Percentiles rank a stretch among this genome's conserved stretches.
These are phyloP conservation scores for chimpanzee (Pan troglodytes) DNA, from an alignment of 2,113 vertebrate species.

Conservation along the genomic window NHGRI_mPanTro3-v2.1_pri NC_072410.2:10515001-10515500, in stretches of 20 bases:
- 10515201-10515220: background rate
- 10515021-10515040: background rate
- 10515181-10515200: background rate
- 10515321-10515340: background rate
- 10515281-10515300: background rate
- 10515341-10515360: background rate
- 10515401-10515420: too few species aligned
- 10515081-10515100: background rate
- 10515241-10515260: background rate
- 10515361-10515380: background rate
- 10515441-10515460: too few species aligned
- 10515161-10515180: background rate
- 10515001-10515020: background rate
- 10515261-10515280: background rate
- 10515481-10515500: too few species aligned
- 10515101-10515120: background rate
- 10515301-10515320: background rate
- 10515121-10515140: background rate
- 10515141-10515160: background rate
- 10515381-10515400: background rate
- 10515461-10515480: too few species aligned
- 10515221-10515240: background rate
- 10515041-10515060: constrained; percentile 2
- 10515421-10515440: too few species aligned
- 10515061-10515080: background rate